A percentile compares a stretch with the other conserved stretches of the same genome.
Evolutionary conservation across 1,140 invertebrate species (phyloP).

Genomic region (Coptotermes formosanus): DNA sequence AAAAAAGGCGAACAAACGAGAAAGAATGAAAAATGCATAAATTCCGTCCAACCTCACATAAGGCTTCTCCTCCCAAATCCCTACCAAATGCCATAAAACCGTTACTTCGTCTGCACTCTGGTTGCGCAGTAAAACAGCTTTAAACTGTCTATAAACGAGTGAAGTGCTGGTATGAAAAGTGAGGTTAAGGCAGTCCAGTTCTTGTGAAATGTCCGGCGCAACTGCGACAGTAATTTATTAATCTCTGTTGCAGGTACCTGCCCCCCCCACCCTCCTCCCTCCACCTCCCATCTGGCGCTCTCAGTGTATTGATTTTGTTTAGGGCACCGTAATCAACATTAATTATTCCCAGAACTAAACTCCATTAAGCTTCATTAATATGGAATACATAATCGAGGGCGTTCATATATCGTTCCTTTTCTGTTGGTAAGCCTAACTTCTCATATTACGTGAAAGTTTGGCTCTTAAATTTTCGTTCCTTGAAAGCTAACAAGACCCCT

Average conservation of each 20-base stretch:
- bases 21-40: no score
- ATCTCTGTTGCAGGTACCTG: background rate
- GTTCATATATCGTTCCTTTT: background rate
- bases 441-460: background rate
- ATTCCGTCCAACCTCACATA: no score
- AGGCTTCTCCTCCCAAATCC: no score
- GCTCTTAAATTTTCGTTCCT: background rate
- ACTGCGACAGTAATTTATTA: background rate
- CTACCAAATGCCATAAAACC: background rate
- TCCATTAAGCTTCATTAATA: background rate
- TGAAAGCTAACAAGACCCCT: background rate
- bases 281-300: no score
- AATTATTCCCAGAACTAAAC: background rate
- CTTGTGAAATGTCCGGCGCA: background rate
- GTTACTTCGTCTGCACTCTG: background rate
- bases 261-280: background rate
- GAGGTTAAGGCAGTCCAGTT: background rate
- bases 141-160: background rate
- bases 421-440: background rate
- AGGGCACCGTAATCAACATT: background rate
- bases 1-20: no score
- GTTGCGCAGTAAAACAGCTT: background rate
- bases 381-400: background rate
- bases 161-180: background rate
- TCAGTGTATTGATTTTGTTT: background rate